Percentiles rank a stretch among this genome's conserved stretches.
Evolutionary conservation across 2,113 vertebrate genomes (phyloP).

Genomic region (Bujurquina vittata): DNA sequence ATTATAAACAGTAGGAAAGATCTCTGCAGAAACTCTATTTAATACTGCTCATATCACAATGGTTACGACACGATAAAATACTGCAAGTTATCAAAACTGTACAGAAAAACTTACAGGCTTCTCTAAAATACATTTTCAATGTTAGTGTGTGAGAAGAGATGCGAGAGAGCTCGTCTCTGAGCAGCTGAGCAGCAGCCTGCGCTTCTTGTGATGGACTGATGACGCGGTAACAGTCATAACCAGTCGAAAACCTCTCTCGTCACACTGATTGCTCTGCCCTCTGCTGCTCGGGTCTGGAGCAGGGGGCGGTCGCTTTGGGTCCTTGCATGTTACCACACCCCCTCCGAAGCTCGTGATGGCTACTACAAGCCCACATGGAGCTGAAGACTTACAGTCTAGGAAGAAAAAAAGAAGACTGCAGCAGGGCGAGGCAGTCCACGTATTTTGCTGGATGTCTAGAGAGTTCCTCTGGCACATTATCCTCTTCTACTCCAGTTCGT

Average conservation of each 20-base stretch:
- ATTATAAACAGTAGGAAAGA: slow-evolving; percentile 97
- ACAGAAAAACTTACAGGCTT: slow-evolving; percentile 96
- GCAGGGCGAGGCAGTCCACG: slow-evolving; percentile 36
- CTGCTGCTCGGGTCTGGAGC: slow-evolving; percentile 43
- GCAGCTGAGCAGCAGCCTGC: slow-evolving; percentile 46
- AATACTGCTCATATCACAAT: slow-evolving; percentile 94
- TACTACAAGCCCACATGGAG: slow-evolving; percentile 63
- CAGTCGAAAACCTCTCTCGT: slow-evolving; percentile 20
- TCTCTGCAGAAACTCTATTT: slow-evolving; percentile 90
- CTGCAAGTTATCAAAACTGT: slow-evolving; percentile 98
- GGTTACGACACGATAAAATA: slow-evolving; percentile 95
- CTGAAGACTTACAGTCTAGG: slow-evolving; percentile 57
- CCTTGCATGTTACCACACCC: slow-evolving; percentile 14
- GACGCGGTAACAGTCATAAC: slow-evolving; percentile 26
- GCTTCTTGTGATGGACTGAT: slow-evolving; percentile 21
- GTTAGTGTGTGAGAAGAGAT: slow-evolving; percentile 84
- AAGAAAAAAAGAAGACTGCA: slow-evolving; percentile 51
- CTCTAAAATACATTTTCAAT: slow-evolving; percentile 97
- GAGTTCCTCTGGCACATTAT: slow-evolving; percentile 44
- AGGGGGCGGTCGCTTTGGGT: slow-evolving; percentile 12
- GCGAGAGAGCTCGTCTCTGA: slow-evolving; percentile 40
- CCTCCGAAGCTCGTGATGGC: slow-evolving; percentile 54
- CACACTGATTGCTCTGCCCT: slow-evolving; percentile 49
- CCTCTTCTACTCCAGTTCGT: slow-evolving; percentile 34
- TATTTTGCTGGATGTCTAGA: slow-evolving; percentile 35